Evolutionary conservation across 1,140 invertebrate genomes (phyloP).

Genomic region (Trypoxylus dichotomus): DNA sequence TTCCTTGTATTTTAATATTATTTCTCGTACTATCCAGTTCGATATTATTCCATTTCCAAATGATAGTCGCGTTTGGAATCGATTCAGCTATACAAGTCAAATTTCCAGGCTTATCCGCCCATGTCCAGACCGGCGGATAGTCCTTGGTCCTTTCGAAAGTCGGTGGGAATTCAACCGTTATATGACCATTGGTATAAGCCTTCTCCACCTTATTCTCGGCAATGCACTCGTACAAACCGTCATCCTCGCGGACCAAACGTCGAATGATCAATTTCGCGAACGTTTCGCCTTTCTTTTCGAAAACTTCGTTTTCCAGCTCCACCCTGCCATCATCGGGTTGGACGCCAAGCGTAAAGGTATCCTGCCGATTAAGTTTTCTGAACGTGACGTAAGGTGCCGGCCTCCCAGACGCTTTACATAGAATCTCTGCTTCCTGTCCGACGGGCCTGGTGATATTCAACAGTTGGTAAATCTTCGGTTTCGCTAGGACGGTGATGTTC

Average conservation of each 20-base stretch:
- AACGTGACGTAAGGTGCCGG: constrained; percentile 78
- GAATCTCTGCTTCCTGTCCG: constrained; percentile 64
- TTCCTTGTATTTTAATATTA: constrained; percentile 63
- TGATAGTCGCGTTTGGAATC: constrained; percentile 90
- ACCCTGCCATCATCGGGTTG: constrained; percentile 61
- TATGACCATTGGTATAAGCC: constrained; percentile 75
- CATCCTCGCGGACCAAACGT: constrained; percentile 69
- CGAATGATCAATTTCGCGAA: constrained; percentile 66
- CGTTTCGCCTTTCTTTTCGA: constrained; percentile 62
- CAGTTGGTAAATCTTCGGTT: constrained; percentile 78
- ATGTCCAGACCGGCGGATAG: constrained; percentile 72
- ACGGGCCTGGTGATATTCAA: constrained; percentile 72
- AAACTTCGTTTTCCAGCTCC: constrained; percentile 59
- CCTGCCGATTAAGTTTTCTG: constrained; percentile 62
- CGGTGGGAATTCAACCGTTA: constrained; percentile 81
- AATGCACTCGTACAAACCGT: constrained; percentile 87
- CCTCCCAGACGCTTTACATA: constrained; percentile 74
- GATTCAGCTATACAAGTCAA: constrained; percentile 85
- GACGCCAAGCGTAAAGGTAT: constrained; percentile 61
- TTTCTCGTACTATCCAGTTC: constrained; percentile 56
- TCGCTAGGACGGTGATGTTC: constrained; percentile 63
- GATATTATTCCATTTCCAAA: constrained; percentile 67
- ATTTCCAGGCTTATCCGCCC: constrained; percentile 78
- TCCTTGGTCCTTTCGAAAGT: constrained; percentile 75
- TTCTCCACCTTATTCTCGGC: constrained; percentile 78